Evolutionary conservation across 2,113 vertebrate genomes (phyloP), one percentile per base, ranked within the genome.

Genomic region (Oncorhynchus keta): DNA sequence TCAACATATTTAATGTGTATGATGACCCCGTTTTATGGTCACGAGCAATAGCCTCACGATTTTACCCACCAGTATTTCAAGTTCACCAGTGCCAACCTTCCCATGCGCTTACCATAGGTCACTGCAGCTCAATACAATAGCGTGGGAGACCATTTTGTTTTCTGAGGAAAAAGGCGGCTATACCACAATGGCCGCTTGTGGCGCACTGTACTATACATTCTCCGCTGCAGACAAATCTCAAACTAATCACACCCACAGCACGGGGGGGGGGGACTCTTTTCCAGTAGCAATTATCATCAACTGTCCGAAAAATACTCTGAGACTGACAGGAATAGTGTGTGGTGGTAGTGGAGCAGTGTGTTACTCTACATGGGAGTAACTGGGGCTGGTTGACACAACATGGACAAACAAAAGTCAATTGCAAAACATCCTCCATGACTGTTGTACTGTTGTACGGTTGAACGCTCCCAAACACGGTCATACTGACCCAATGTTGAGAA

Each of bases 341-440:
- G 80, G 78, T 45, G 39, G 9, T 45, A 45, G 9, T 45, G 39
- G 39, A 11, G 39, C 9, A 11, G 39, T 45, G 9, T 20, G 55
- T 57, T 22, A 79, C 65, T 72, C 83, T 83, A 82, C 45, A 80
- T 81, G 81, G 79, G 45, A 9, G 49, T 14, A 55, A n/a, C 6
- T 16, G 70, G 22, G 48, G 5, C 6, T 9, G 81, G 87, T 84
- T 84, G 82, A 85, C 86, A 88, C 85, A 85, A 83, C 39, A 45
- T 45, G 39, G 39, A 82, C 83, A 87, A 57, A 87, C 39, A 45
- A 45, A 9, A 81, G 32, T 73, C 75, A 71, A 22, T 75, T 65
- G 9, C 85, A 26, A 71, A 87, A 88, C 86, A 87, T 72, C 74
- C 35, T 73, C 75, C 35, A 68, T 9, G 78, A 64, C 73, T 13